Conservation (phyloP, 2,888 invertebrate species). For the Gymnocheta viridis region DNA sequence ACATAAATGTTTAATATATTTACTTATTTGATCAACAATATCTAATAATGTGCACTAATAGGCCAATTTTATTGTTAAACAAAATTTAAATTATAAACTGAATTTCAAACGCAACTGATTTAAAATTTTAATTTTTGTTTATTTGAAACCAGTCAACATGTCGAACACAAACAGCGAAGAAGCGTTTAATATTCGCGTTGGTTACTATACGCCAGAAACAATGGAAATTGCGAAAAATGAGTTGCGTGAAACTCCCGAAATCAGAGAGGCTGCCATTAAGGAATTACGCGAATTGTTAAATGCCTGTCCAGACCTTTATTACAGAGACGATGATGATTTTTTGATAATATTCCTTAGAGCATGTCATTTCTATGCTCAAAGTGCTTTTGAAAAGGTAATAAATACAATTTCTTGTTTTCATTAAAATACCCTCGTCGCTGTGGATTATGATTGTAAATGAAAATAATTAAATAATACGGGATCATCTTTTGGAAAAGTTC, state of each 20-base stretch:
- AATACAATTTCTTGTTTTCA: not conserved
- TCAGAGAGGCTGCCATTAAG: conserved; percentile 84
- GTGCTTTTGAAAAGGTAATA: conserved; percentile 88
- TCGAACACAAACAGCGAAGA: conserved; percentile 76
- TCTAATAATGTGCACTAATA: conserved; percentile 25
- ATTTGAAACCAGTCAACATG: conserved; percentile 69
- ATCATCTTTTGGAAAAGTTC: no score
- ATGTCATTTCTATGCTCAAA: conserved; percentile 92
- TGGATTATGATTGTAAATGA: no score
- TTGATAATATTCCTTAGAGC: conserved; percentile 90
- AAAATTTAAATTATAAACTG: not conserved
- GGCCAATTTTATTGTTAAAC: conserved; percentile 47
- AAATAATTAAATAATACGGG: no score
- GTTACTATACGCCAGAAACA: conserved; percentile 84
- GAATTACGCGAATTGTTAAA: conserved; percentile 85
- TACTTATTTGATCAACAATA: conserved; percentile 36
- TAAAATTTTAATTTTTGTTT: conserved; percentile 24
- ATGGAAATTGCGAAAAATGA: conserved; percentile 85
- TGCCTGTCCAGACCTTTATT: conserved; percentile 86
- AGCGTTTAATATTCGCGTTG: conserved; percentile 85
- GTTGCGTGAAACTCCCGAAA: conserved; percentile 88
- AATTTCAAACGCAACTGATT: conserved; percentile 29
- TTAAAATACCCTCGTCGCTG: no score
- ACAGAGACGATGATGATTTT: conserved; percentile 89
- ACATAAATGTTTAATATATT: conserved; percentile 19